Evolutionary conservation across 2,113 vertebrate genomes (phyloP).

Genomic region (Phaethornis superciliosus): DNA sequence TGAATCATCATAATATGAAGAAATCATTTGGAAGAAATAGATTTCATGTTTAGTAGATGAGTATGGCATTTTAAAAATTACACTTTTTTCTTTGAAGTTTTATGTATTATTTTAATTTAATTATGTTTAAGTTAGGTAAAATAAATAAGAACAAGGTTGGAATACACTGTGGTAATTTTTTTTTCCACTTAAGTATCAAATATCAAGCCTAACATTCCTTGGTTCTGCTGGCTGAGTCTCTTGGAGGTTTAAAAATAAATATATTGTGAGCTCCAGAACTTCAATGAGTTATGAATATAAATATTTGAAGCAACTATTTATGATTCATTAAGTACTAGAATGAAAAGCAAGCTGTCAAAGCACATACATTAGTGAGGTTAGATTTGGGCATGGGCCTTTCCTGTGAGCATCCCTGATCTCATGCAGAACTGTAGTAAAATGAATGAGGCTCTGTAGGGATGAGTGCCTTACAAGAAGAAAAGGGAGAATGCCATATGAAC

Average conservation of each 20-base stretch:
- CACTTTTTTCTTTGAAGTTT: background rate
- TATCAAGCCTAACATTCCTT: background rate
- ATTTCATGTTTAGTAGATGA: background rate
- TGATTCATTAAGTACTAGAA: background rate
- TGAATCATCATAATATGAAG: background rate
- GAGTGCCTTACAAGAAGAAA: background rate
- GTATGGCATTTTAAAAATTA: background rate
- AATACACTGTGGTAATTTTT: background rate
- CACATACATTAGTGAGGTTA: background rate
- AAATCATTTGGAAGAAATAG: background rate
- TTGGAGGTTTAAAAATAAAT: background rate
- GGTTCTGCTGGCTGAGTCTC: background rate
- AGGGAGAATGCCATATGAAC: rapidly evolving
- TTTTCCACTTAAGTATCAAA: background rate
- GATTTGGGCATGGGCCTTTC: background rate
- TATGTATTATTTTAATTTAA: background rate
- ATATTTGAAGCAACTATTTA: background rate
- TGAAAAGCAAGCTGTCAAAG: background rate
- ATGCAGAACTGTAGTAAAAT: background rate
- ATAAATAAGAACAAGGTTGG: background rate
- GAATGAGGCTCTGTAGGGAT: background rate
- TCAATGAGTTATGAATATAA: background rate
- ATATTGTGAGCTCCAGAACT: background rate
- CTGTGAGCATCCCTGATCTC: background rate
- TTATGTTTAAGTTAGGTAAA: background rate